A percentile compares a stretch with the other conserved stretches of the same genome.
Conservation (phyloP, 1,140 invertebrate genomes). For the Drosophila sucinea region DNA sequence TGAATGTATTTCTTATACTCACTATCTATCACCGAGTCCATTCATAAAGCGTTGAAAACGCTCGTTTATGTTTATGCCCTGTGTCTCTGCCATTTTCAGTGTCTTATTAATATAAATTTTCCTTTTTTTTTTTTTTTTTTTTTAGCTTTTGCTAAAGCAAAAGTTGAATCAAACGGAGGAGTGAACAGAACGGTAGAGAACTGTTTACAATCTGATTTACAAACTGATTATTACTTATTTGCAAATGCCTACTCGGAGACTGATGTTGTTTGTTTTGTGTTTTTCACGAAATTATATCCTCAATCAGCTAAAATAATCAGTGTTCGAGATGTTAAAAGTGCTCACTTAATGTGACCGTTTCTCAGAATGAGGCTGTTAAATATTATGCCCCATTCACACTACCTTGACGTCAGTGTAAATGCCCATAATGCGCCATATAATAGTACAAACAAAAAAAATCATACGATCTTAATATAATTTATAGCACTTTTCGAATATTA, state of each 20-base stretch:
- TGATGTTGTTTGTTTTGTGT: conserved; percentile 34
- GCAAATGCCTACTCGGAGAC: conserved; percentile 40
- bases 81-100: conserved; percentile 57
- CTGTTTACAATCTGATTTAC: conserved; percentile 21
- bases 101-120: conserved; percentile 41
- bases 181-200: conserved; percentile 38
- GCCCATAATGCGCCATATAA: neutral
- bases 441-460: neutral
- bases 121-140: conserved; percentile 29
- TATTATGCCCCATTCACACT: neutral
- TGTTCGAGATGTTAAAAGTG: too few relatives aligned
- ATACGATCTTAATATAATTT: neutral
- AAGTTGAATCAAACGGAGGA: conserved; percentile 69
- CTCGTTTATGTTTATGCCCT: conserved; percentile 45
- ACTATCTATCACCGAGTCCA: conserved; percentile 71
- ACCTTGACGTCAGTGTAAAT: neutral
- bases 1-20: conserved; percentile 28
- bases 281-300: conserved; percentile 42
- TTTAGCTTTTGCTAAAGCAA: conserved; percentile 13
- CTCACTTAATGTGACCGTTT: too few relatives aligned
- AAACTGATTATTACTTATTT: conserved; percentile 45
- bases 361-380: neutral
- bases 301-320: too few relatives aligned
- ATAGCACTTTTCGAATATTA: neutral
- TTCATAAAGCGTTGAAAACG: conserved; percentile 61